Conservation (phyloP, 2,113 vertebrate genomes). For the Polypterus senegalus region DNA sequence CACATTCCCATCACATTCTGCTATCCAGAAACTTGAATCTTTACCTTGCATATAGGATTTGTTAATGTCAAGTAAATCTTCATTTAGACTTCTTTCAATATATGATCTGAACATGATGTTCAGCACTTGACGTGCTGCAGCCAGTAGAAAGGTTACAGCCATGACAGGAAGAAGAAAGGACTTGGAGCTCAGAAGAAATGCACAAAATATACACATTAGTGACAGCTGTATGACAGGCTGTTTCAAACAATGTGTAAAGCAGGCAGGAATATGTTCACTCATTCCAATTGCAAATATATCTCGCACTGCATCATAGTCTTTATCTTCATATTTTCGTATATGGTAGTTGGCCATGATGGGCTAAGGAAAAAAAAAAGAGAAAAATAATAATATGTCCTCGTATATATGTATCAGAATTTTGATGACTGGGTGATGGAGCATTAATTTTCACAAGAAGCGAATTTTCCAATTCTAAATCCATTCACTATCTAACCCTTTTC, state of each 20-base stretch:
- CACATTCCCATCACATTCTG: conserved; percentile 40
- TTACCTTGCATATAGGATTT: conserved; percentile 32
- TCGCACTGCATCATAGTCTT: conserved; percentile 39
- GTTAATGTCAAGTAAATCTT: conserved; percentile 35
- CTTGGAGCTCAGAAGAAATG: conserved; percentile 41
- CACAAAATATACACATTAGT: conserved; percentile 40
- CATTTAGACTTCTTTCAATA: conserved; percentile 33
- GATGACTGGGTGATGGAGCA: no score
- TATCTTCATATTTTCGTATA: conserved; percentile 41
- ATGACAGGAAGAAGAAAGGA: conserved; percentile 47
- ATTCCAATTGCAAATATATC: conserved; percentile 49
- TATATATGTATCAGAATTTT: no score
- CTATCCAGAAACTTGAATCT: conserved; percentile 59
- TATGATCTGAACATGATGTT: conserved; percentile 33
- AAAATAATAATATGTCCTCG: background rate
- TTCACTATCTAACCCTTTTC: no score
- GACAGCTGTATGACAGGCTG: conserved; percentile 47
- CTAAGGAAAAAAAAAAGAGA: background rate
- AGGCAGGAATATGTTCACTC: conserved; percentile 49
- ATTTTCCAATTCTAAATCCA: no score
- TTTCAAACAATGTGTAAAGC: conserved; percentile 47
- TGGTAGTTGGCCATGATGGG: conserved; percentile 36
- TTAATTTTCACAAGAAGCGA: no score
- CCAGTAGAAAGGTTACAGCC: conserved; percentile 43
- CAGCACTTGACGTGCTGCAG: conserved; percentile 34